Evolutionary conservation across 2,113 vertebrate species (phyloP).

Genomic region (sheep (Ovis aries)): DNA sequence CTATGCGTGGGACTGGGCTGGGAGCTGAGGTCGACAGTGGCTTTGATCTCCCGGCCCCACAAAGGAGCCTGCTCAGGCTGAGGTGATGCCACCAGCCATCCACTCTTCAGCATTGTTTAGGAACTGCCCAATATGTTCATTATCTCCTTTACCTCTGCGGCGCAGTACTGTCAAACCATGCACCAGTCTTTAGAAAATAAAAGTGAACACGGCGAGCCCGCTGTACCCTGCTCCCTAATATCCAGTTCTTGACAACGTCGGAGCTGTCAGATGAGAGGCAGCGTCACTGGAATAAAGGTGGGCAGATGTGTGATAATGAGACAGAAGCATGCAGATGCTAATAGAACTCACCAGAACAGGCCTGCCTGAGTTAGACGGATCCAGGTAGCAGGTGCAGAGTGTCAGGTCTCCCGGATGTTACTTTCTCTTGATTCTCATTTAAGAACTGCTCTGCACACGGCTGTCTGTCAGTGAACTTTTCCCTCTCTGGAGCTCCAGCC

Average conservation of each 20-base stretch:
- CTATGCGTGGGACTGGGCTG: background rate
- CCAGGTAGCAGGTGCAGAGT: slow-evolving; percentile 95
- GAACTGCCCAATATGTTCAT: slow-evolving; percentile 93
- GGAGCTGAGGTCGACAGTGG: background rate
- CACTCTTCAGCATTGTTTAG: slow-evolving; percentile 80
- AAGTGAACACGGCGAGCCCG: slow-evolving; percentile 76
- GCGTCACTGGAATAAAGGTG: slow-evolving; percentile 92
- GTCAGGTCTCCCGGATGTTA: slow-evolving; percentile 85
- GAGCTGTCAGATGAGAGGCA: slow-evolving; percentile 94
- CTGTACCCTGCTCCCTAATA: slow-evolving; percentile 81
- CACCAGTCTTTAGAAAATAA: slow-evolving; percentile 85
- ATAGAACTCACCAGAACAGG: slow-evolving; percentile 89
- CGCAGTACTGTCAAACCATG: slow-evolving; percentile 81
- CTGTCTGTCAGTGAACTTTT: slow-evolving; percentile 90
- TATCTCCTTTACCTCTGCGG: slow-evolving; percentile 80
- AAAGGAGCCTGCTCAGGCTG: slow-evolving; percentile 5
- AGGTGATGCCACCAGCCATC: slow-evolving; percentile 54
- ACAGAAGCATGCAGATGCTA: slow-evolving; percentile 97
- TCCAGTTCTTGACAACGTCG: slow-evolving; percentile 85
- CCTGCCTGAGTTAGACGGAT: slow-evolving; percentile 90
- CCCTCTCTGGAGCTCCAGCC: slow-evolving; percentile 87
- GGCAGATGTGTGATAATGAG: slow-evolving; percentile 99
- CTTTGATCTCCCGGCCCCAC: slow-evolving; percentile 55
- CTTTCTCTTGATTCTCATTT: slow-evolving; percentile 93
- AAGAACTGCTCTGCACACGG: slow-evolving; percentile 85